Conservation (phyloP, 2,888 invertebrate genomes). For the Dynastes grantii region DNA sequence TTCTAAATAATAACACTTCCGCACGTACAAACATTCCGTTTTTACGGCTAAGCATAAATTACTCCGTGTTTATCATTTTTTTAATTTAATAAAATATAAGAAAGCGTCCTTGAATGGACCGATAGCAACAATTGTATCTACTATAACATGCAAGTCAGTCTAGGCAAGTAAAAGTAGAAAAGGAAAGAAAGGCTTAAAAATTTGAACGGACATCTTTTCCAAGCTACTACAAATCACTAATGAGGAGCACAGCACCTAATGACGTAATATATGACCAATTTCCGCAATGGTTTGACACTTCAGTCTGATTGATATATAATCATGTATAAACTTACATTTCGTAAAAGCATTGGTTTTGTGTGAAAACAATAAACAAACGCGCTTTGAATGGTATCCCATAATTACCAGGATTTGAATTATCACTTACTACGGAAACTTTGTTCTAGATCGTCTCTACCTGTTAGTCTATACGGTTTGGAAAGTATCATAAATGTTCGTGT, state of each 20-base stretch:
- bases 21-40: no score
- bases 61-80: no score
- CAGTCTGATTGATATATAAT: neutral
- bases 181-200: neutral
- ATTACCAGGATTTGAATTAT: neutral
- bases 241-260: neutral
- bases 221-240: neutral
- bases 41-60: no score
- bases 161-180: conserved; percentile 1
- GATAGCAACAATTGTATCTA: no score
- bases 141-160: no score
- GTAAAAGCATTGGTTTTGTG: neutral
- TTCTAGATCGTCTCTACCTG: neutral
- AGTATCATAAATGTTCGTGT: neutral
- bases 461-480: neutral
- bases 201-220: neutral
- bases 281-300: neutral
- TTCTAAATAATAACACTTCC: no score
- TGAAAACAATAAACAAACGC: neutral
- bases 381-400: neutral
- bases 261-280: neutral
- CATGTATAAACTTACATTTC: no score
- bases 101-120: no score
- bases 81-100: no score
- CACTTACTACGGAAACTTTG: neutral